Conservation (phyloP, 2,113 vertebrate genomes). For the Rhipidura dahli region DNA sequence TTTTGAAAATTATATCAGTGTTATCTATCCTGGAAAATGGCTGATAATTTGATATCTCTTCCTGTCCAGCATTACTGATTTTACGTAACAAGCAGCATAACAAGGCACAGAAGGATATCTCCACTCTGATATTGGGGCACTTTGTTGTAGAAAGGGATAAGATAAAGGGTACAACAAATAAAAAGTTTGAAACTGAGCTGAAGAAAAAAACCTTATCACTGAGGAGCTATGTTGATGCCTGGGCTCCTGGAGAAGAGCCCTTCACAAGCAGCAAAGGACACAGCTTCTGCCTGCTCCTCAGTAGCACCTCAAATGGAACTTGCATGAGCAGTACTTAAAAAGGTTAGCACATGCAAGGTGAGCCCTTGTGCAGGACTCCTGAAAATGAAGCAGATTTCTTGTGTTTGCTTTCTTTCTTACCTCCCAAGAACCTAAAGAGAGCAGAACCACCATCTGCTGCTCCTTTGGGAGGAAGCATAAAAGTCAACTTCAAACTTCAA, state of each 20-base stretch:
- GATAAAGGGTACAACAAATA: background rate
- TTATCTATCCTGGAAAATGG: background rate
- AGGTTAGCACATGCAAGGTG: background rate
- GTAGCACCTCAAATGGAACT: background rate
- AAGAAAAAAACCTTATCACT: background rate
- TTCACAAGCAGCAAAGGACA: background rate
- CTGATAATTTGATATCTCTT: background rate
- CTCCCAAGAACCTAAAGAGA: background rate
- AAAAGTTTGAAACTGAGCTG: background rate
- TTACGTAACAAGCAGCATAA: background rate
- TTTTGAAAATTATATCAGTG: background rate
- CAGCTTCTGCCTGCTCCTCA: background rate
- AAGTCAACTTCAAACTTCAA: slow-evolving; percentile 1
- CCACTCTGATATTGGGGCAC: background rate
- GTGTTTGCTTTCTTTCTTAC: background rate
- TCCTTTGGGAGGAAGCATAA: background rate
- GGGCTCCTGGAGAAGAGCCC: background rate
- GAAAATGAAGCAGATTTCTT: background rate
- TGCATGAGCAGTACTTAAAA: background rate
- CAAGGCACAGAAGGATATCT: background rate
- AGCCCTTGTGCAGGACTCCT: background rate
- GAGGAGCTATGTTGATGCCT: background rate
- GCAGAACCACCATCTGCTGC: background rate
- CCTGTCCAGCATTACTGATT: background rate
- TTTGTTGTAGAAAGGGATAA: background rate